Evolutionary conservation across 2,888 invertebrate species (phyloP).

Genomic region (Pammene aurita): DNA sequence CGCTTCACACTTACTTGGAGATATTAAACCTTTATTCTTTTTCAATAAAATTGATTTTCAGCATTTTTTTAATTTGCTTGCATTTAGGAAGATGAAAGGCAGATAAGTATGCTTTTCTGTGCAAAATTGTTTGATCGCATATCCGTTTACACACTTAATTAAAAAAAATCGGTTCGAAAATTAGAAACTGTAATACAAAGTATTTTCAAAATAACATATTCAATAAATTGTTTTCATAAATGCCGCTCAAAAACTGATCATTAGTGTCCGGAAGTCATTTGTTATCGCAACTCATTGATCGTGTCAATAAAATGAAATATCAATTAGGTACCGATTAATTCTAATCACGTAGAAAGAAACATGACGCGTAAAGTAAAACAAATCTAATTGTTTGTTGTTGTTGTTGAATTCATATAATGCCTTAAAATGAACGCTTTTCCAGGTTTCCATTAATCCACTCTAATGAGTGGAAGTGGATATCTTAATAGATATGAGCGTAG

Average conservation of each 20-base stretch:
- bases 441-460: no score
- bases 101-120: not conserved
- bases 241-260: constrained; percentile 1
- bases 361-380: not conserved
- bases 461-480: no score
- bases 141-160: no score
- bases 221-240: not conserved
- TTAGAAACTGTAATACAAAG: no score
- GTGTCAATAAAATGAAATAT: constrained; percentile 17
- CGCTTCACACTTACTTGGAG: constrained; percentile 11
- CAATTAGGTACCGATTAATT: constrained; percentile 8
- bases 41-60: not conserved
- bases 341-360: constrained; percentile 1
- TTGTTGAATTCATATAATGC: no score
- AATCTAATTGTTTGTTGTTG: no score
- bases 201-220: not conserved
- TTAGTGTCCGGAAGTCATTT: constrained; percentile 21
- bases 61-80: no score
- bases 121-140: no score
- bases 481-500: no score
- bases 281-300: constrained; percentile 1
- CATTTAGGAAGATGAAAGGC: not conserved
- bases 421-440: no score
- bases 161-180: no score
- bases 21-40: not conserved